Evolutionary conservation across 2,113 vertebrate species (phyloP).

Genomic region (Misgurnus anguillicaudatus): DNA sequence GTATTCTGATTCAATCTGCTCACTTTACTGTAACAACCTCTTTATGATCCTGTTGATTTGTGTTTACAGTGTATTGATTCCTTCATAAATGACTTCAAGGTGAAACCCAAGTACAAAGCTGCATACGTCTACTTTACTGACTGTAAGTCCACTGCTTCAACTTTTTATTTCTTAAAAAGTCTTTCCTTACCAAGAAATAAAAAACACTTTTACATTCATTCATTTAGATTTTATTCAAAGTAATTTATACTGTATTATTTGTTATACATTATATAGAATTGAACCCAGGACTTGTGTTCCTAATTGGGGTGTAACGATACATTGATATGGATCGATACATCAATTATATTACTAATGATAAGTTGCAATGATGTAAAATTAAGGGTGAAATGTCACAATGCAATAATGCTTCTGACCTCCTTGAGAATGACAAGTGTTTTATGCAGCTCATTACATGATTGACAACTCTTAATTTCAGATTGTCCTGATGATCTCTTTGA

Average conservation of each 20-base stretch:
- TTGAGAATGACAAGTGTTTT: not conserved
- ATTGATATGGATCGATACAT: no score
- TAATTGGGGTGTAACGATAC: no score
- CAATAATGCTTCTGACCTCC: no score
- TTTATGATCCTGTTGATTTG: slow-evolving; percentile 24
- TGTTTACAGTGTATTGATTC: slow-evolving; percentile 85
- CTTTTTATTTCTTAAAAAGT: not conserved
- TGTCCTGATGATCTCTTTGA: slow-evolving; percentile 90
- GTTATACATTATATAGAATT: no score
- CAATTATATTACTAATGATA: no score
- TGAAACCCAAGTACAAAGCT: slow-evolving; percentile 89
- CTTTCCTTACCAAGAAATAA: not conserved
- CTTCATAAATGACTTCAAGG: slow-evolving; percentile 87
- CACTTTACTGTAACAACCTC: not conserved
- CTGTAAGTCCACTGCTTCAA: slow-evolving; percentile 80
- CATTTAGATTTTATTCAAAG: not conserved
- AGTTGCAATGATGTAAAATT: no score
- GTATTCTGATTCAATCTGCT: no score
- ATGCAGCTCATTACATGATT: not conserved
- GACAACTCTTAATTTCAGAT: slow-evolving; percentile 67
- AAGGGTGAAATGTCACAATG: no score
- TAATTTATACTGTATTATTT: no score
- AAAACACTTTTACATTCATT: no score
- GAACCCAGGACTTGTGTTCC: no score
- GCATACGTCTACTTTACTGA: slow-evolving; percentile 97